These are phyloP conservation scores for Mellilla xanthometata DNA, from an alignment of 2,888 invertebrate genomes.

Conservation along the genomic window DNA sequence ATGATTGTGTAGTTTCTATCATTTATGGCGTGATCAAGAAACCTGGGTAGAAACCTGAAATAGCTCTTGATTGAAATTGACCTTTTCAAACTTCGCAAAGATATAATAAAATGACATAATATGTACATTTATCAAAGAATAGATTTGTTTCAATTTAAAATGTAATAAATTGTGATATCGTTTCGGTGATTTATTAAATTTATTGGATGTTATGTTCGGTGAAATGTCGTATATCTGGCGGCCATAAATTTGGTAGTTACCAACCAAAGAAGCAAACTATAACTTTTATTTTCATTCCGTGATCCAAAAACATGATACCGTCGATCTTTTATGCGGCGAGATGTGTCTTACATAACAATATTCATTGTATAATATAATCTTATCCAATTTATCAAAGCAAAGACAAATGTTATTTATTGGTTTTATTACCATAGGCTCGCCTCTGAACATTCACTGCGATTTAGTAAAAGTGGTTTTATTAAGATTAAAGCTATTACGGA, in stretches of 20 bases:
- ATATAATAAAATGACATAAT: too few species aligned
- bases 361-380: constrained; percentile 29
- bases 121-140: background rate
- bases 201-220: constrained; percentile 29
- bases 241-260: constrained; percentile 29
- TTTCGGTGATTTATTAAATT: constrained; percentile 27
- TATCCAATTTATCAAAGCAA: constrained; percentile 27
- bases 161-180: constrained; percentile 15
- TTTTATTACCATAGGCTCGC: constrained; percentile 15
- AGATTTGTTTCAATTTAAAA: constrained; percentile 9
- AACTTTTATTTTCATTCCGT: constrained; percentile 31
- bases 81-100: too few species aligned
- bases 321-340: constrained; percentile 27
- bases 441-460: constrained; percentile 11
- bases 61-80: too few species aligned
- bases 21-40: too few species aligned
- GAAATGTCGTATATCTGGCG: constrained; percentile 26
- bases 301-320: constrained; percentile 27
- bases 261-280: constrained; percentile 19
- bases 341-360: constrained; percentile 25
- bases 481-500: constrained; percentile 10
- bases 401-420: constrained; percentile 24
- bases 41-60: too few species aligned
- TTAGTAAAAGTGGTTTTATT: constrained; percentile 14
- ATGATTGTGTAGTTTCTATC: too few species aligned